These are phyloP conservation scores for Aplocera efformata DNA, from an alignment of 2,888 invertebrate species.

Conservation along the genomic window DNA sequence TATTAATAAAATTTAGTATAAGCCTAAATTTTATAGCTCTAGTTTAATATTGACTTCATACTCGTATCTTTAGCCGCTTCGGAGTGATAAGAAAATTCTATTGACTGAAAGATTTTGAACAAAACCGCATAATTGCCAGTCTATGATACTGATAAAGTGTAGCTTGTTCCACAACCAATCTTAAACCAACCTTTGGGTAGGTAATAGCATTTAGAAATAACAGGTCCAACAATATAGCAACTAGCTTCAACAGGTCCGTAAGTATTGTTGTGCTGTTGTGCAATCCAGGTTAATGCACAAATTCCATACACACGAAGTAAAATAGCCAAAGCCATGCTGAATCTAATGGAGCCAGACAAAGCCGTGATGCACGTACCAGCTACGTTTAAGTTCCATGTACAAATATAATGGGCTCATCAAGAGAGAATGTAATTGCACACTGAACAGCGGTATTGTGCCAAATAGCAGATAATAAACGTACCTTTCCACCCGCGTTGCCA, in stretches of 20 bases:
- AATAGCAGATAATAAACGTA: constrained; percentile 49
- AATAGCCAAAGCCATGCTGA: constrained; percentile 31
- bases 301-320: constrained; percentile 28
- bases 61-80: too few species aligned
- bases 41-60: too few species aligned
- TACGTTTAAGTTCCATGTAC: constrained; percentile 35
- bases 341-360: constrained; percentile 26
- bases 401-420: constrained; percentile 46
- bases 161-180: too few species aligned
- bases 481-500: constrained; percentile 61
- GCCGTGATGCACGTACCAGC: constrained; percentile 34
- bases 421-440: constrained; percentile 45
- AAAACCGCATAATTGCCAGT: too few species aligned
- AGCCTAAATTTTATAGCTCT: too few species aligned
- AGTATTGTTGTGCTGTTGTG: constrained; percentile 22
- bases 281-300: constrained; percentile 28
- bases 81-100: too few species aligned
- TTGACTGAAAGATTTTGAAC: too few species aligned
- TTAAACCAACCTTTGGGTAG: too few species aligned
- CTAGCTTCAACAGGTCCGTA: constrained; percentile 7
- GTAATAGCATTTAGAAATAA: too few species aligned
- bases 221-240: constrained; percentile 1
- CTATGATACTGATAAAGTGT: too few species aligned
- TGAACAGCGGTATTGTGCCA: constrained; percentile 44
- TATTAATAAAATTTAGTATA: too few species aligned